Percentiles rank a stretch among this genome's conserved stretches.
Conservation (phyloP, 2,113 vertebrate genomes). For the Vanacampus margaritifer region DNA sequence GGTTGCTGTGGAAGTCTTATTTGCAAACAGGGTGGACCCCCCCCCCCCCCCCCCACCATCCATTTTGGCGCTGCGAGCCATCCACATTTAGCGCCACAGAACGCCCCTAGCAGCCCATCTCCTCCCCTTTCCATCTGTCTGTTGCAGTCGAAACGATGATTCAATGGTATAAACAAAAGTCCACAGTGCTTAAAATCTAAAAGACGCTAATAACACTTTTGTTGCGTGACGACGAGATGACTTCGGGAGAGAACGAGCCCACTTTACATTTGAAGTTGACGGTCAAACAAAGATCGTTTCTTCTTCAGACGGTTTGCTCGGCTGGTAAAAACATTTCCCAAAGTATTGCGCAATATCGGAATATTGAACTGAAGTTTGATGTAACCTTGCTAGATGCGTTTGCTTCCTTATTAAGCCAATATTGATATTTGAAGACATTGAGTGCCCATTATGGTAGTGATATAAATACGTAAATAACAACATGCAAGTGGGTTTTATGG, state of each 20-base stretch:
- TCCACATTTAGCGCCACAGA: slow-evolving; percentile 48
- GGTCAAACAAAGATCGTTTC: slow-evolving; percentile 26
- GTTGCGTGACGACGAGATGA: not conserved
- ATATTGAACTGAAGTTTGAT: too few relatives aligned
- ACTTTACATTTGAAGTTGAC: slow-evolving; percentile 7
- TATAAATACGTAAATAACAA: too few relatives aligned
- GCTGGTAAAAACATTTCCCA: not conserved
- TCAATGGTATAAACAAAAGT: slow-evolving; percentile 28
- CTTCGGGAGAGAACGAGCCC: not conserved
- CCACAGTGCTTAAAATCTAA: slow-evolving; percentile 2
- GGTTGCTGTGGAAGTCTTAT: slow-evolving; percentile 10
- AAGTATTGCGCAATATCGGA: too few relatives aligned
- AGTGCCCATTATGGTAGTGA: too few relatives aligned
- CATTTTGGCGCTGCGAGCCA: slow-evolving; percentile 53
- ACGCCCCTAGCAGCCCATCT: not conserved
- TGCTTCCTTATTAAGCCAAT: too few relatives aligned
- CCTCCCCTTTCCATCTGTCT: slow-evolving; percentile 32
- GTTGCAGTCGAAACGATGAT: slow-evolving; percentile 28
- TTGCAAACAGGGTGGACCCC: slow-evolving; percentile 45
- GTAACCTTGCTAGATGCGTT: too few relatives aligned
- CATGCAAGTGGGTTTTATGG: too few relatives aligned
- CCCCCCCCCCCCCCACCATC: too few relatives aligned
- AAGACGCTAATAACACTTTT: slow-evolving; percentile 21
- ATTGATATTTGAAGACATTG: too few relatives aligned
- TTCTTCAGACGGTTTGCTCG: fast-evolving